A percentile compares a stretch with the other conserved stretches of the same genome.
Conservation (phyloP, 2,113 vertebrate genomes). For the Semnornis frantzii region DNA sequence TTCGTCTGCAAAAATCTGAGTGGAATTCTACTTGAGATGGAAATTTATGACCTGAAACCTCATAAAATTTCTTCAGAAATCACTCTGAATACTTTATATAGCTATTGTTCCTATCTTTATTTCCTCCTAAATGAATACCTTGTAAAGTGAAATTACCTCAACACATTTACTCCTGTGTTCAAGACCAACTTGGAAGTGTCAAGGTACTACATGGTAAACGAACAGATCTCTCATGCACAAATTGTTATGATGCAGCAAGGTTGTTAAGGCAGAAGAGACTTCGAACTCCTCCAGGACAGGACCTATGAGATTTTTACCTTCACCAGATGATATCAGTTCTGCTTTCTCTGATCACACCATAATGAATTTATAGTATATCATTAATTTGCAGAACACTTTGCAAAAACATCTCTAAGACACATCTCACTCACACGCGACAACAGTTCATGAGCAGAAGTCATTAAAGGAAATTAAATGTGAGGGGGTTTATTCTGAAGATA, state of each 20-base stretch:
- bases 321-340: not conserved
- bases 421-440: not conserved
- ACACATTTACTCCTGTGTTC: not conserved
- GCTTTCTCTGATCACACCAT: not conserved
- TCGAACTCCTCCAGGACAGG: not conserved
- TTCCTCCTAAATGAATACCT: conserved; percentile 3
- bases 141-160: conserved; percentile 9
- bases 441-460: not conserved
- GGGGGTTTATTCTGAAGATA: conserved; percentile 4
- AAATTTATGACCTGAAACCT: conserved; percentile 44
- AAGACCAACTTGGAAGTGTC: not conserved
- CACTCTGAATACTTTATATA: conserved; percentile 4
- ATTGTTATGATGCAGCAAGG: accelerated
- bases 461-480: not conserved
- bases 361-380: not conserved
- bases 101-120: conserved; percentile 4
- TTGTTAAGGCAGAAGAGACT: not conserved
- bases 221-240: not conserved
- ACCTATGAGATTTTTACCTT: not conserved
- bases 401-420: not conserved
- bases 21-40: not conserved
- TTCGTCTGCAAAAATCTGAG: not conserved
- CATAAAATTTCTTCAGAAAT: conserved; percentile 12
- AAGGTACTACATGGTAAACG: not conserved
- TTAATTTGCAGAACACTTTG: not conserved